Base-by-base conservation (phyloP, 1,140 invertebrate genomes). In the Nomia melanderi region DNA sequence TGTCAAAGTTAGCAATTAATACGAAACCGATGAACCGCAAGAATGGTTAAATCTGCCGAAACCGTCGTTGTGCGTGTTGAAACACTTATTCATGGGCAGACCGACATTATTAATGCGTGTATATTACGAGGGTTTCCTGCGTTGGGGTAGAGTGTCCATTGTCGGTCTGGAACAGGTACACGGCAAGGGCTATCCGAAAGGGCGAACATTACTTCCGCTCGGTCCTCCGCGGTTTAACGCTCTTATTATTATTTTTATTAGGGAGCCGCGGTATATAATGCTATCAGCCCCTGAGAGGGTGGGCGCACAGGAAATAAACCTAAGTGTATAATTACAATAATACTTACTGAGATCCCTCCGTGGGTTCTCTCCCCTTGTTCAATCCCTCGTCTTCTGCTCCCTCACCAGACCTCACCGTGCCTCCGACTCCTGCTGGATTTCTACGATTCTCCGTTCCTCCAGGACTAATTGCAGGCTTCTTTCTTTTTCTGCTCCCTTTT, bases 301-400 rank as follows among this genome's bases (percentile, higher is more conserved):
- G 87, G 85, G 73, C 79, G 87, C 81, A 88, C 90, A 90, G 91
- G 90, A 91, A 92, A 92, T 92, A 91, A 92, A 92, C 91, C 87
- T 92, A 91, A 92, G 90, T 92, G 89, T 91, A 90, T 91, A 91
- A 92, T 92, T 91, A 92, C 89, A 91, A 91, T 91, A 90, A 91
- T 92, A 91, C 90, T 91, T 91, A 87, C 77, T 64, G 72, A 62
- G 77, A 67, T 67, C 82, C 79, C 82, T 80, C 2, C 77, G 62
- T 79, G 71, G 79, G 67, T 85, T 85, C 72, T 76, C 79, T 57
- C 71, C 74, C 83, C 47, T 67, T 73, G 63, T 50, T 62, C 65
- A 29, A 59, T 63, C 81, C 77, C 81, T 63, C 71, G 59, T 50
- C 74, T 71, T 72, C 59, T 65, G 27, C 53, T 71, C 85, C 85